A percentile compares a stretch with the other conserved stretches of the same genome.
phyloP scores from a whole-genome alignment of 2,888 invertebrate genomes.

The Agonum fuliginosum region DNA sequence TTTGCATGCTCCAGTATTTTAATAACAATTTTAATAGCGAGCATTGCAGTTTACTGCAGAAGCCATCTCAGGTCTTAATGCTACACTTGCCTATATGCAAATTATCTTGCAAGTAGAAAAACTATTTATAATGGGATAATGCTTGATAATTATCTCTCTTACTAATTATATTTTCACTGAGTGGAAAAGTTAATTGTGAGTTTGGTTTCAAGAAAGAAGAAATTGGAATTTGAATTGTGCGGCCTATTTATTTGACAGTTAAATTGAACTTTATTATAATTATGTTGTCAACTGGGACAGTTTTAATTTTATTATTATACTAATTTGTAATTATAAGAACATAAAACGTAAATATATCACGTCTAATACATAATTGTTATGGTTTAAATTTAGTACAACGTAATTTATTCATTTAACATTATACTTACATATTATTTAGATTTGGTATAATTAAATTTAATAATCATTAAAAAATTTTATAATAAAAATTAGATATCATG shows the following conservation, averaged over 20 bases:
- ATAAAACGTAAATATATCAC: conserved; percentile 11
- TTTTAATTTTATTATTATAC: conserved; percentile 12
- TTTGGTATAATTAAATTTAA: too few relatives aligned
- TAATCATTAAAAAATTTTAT: too few relatives aligned
- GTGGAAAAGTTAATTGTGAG: conserved; percentile 5
- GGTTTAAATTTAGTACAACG: too few relatives aligned
- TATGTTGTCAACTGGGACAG: background rate
- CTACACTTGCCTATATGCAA: conserved; percentile 6
- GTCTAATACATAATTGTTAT: too few relatives aligned
- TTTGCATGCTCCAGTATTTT: conserved; percentile 10
- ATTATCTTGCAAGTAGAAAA: conserved; percentile 24
- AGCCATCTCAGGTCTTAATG: background rate
- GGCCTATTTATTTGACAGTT: conserved; percentile 27
- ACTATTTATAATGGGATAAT: conserved; percentile 41
- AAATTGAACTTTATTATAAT: conserved; percentile 4
- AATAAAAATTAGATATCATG: too few relatives aligned
- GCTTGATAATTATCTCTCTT: background rate
- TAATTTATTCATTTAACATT: too few relatives aligned
- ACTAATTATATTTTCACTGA: conserved; percentile 30
- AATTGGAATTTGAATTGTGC: conserved; percentile 9
- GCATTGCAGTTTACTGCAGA: too few relatives aligned
- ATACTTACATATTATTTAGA: too few relatives aligned
- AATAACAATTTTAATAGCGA: conserved; percentile 4
- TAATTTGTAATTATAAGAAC: background rate
- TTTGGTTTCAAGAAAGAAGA: background rate